Evolutionary conservation across 2,888 invertebrate genomes (phyloP).

Genomic region (Philaethria dido): DNA sequence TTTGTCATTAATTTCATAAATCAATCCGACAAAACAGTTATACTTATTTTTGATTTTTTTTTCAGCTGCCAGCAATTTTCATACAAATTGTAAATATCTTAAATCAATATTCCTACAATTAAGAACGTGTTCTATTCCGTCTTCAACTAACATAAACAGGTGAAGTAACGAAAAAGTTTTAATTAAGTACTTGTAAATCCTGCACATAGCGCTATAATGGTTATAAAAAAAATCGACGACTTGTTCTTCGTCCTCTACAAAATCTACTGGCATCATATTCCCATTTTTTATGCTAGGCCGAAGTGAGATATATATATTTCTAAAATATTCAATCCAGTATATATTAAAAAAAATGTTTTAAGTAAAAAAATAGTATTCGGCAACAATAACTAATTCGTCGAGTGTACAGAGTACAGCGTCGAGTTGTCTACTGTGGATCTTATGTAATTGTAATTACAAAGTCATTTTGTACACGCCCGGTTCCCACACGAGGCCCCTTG

Average conservation of each 20-base stretch:
- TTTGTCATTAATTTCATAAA: no score
- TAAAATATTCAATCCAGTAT: no score
- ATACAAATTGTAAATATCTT: not conserved
- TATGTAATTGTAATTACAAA: slow-evolving; percentile 62
- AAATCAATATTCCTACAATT: not conserved
- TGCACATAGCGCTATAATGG: no score
- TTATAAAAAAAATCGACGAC: no score
- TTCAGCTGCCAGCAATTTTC: not conserved
- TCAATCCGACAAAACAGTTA: no score
- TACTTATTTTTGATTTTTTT: no score
- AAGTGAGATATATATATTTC: no score
- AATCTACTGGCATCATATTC: no score
- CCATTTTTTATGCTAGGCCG: no score
- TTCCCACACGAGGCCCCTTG: slow-evolving; percentile 50
- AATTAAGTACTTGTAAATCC: not conserved
- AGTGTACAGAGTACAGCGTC: not conserved
- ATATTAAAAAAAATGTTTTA: not conserved
- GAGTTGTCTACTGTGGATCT: slow-evolving; percentile 47
- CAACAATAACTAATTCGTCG: not conserved
- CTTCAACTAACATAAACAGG: not conserved
- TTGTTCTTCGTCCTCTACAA: no score
- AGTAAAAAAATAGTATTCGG: not conserved
- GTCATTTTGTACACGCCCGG: slow-evolving; percentile 51
- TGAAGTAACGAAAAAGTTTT: not conserved
- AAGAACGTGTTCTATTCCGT: not conserved